phyloP scores from a whole-genome alignment of 2,113 vertebrate genomes.

The Percopsis transmontana region DNA sequence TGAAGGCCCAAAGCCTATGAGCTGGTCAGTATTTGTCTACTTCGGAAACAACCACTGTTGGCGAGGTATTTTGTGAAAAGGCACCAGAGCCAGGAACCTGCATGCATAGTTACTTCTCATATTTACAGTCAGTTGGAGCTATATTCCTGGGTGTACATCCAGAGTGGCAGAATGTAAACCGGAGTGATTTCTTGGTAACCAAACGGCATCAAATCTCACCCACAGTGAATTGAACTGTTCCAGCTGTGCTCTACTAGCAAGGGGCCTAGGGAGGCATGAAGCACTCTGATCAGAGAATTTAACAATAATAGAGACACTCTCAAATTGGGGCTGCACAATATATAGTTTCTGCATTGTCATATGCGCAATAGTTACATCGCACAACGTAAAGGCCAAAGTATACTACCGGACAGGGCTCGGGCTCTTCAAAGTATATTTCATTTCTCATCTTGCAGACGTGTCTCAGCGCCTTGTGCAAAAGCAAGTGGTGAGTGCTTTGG shows the following conservation, averaged over 20 bases:
- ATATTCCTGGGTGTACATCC: slow-evolving; percentile 19
- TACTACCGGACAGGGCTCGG: too few species aligned
- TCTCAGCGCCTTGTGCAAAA: too few species aligned
- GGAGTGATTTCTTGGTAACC: slow-evolving; percentile 37
- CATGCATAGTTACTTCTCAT: slow-evolving; percentile 1
- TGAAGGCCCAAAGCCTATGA: background rate
- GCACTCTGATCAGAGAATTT: slow-evolving; percentile 52
- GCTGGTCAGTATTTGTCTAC: slow-evolving; percentile 8
- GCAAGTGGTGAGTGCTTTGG: too few species aligned
- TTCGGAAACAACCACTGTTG: slow-evolving; percentile 25
- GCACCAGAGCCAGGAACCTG: slow-evolving; percentile 11
- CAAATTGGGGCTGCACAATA: too few species aligned
- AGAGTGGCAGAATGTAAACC: slow-evolving; percentile 30
- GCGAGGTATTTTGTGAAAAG: slow-evolving; percentile 25
- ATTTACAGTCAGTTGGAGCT: slow-evolving; percentile 30
- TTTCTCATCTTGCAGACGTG: too few species aligned
- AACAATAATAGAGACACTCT: slow-evolving; percentile 63
- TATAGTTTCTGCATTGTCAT: too few species aligned
- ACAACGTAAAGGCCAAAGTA: too few species aligned
- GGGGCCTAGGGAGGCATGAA: slow-evolving; percentile 25
- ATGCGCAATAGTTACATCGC: too few species aligned
- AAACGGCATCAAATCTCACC: slow-evolving; percentile 27
- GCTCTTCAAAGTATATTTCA: too few species aligned
- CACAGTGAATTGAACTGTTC: slow-evolving; percentile 25
- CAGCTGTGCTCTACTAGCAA: slow-evolving; percentile 47